These are phyloP conservation scores for Hyposoter didymator DNA, from an alignment of 2,888 invertebrate genomes.

Conservation along the genomic window DNA sequence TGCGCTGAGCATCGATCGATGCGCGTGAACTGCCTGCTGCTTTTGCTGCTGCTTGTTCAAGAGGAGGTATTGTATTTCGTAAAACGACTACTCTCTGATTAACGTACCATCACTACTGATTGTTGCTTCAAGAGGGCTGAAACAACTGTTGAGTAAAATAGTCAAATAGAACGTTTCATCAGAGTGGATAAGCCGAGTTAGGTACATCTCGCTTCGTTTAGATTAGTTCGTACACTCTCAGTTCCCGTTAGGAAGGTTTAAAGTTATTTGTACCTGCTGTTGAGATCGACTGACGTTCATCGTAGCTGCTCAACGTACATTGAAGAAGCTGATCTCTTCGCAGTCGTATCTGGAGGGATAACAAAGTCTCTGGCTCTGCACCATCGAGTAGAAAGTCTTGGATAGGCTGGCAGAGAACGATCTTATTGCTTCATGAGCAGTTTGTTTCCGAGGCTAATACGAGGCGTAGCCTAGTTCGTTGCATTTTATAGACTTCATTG, in stretches of 20 bases:
- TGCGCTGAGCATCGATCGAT: slow-evolving; percentile 76
- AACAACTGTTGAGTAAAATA: slow-evolving; percentile 23
- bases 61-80: slow-evolving; percentile 61
- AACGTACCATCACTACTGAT: slow-evolving; percentile 54
- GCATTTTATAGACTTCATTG: slow-evolving; percentile 21
- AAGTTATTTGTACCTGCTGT: neutral
- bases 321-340: neutral
- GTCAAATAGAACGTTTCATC: slow-evolving; percentile 2
- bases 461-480: neutral
- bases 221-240: neutral
- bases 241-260: neutral
- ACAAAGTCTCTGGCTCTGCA: neutral
- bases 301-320: neutral
- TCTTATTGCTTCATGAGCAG: neutral
- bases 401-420: neutral
- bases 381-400: neutral
- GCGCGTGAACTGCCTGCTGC: slow-evolving; percentile 74
- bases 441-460: neutral
- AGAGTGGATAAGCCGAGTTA: neutral
- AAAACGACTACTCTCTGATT: slow-evolving; percentile 52
- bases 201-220: neutral
- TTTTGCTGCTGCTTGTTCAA: slow-evolving; percentile 63
- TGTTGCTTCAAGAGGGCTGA: slow-evolving; percentile 44
- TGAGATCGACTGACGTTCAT: neutral
- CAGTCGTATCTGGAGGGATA: neutral